Conservation (phyloP, 1,140 invertebrate genomes). For the Manduca sexta region DNA sequence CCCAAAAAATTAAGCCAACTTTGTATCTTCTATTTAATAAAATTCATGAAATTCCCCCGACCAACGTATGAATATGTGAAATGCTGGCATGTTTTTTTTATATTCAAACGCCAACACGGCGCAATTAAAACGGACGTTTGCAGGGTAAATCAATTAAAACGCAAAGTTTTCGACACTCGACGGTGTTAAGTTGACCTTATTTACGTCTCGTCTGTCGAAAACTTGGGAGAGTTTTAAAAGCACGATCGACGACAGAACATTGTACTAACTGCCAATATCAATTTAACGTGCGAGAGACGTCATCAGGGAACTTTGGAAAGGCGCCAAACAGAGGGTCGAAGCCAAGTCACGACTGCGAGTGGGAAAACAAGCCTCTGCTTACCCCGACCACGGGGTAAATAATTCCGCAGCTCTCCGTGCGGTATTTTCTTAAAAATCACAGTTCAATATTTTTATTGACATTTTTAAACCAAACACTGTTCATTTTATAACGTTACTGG, state of each 20-base stretch:
- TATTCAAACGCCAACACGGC: too few species aligned
- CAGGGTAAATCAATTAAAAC: not conserved
- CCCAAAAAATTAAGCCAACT: too few species aligned
- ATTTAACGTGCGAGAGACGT: slow-evolving; percentile 44
- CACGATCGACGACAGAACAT: slow-evolving; percentile 22
- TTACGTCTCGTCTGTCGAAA: slow-evolving; percentile 3
- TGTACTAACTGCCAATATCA: slow-evolving; percentile 47
- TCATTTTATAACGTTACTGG: too few species aligned
- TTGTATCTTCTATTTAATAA: too few species aligned
- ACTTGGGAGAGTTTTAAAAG: slow-evolving; percentile 23
- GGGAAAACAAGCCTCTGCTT: slow-evolving; percentile 30
- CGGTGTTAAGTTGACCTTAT: not conserved
- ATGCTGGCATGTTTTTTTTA: too few species aligned
- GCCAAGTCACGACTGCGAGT: slow-evolving; percentile 34
- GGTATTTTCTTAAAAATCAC: not conserved
- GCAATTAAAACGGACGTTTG: not conserved
- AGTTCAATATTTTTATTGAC: not conserved
- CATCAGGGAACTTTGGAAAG: slow-evolving; percentile 36
- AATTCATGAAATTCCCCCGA: too few species aligned
- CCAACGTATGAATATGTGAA: too few species aligned
- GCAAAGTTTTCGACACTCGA: not conserved
- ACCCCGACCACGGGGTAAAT: slow-evolving; percentile 23
- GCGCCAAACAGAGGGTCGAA: slow-evolving; percentile 29
- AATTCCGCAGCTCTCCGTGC: slow-evolving; percentile 9
- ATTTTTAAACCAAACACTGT: not conserved